Conservation (phyloP, 2,113 vertebrate species). For the Rhinolophus sinicus region DNA sequence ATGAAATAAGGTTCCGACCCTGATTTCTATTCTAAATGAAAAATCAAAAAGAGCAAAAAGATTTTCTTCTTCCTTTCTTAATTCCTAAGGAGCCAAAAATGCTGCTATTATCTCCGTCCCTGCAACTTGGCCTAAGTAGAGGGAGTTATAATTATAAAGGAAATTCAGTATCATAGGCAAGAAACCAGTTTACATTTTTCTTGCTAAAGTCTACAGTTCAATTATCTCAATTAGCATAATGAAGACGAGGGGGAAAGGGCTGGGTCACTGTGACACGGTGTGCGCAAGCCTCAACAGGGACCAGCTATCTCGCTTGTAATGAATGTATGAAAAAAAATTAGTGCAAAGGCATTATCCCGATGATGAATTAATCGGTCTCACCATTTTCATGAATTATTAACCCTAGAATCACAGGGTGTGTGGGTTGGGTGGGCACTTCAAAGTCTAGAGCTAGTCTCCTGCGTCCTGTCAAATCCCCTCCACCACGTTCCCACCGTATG, state of each 20-base stretch:
- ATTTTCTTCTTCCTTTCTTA: not conserved
- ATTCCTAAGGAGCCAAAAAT: not conserved
- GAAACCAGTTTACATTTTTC: constrained; percentile 45
- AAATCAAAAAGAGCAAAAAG: not conserved
- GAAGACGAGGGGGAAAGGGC: not conserved
- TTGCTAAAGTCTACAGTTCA: constrained; percentile 1
- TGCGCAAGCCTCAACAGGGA: not conserved
- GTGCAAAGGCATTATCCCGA: not conserved
- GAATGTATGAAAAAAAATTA: not conserved
- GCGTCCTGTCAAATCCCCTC: not conserved
- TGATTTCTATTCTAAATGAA: constrained; percentile 28
- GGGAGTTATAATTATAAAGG: constrained; percentile 39
- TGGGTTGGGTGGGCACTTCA: not conserved
- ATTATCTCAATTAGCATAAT: constrained; percentile 14
- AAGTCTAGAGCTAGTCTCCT: not conserved
- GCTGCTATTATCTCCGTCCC: not conserved
- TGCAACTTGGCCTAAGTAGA: not conserved
- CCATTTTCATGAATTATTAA: constrained; percentile 1
- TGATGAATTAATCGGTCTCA: not conserved
- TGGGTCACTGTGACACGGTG: not conserved
- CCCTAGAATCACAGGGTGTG: not conserved
- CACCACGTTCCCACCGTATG: not conserved
- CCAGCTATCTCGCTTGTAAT: not conserved
- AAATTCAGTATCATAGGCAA: not conserved
- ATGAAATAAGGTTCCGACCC: not conserved